Conservation (phyloP, 2,797 vertebrate species). For the Channa striata region DNA sequence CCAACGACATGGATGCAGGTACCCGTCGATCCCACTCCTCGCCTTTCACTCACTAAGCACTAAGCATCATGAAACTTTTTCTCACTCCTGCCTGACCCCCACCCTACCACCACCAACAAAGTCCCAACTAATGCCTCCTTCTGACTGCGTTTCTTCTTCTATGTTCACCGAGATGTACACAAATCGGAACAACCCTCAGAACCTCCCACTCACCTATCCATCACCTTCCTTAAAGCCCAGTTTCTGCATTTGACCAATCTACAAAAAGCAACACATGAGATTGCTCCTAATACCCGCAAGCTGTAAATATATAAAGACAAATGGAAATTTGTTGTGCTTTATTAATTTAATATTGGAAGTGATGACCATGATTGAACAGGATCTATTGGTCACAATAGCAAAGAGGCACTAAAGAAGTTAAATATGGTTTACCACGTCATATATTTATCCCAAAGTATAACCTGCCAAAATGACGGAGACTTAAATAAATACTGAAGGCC, state of each 20-base stretch:
- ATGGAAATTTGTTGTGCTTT: background rate
- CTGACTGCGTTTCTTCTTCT: constrained; percentile 38
- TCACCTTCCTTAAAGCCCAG: background rate
- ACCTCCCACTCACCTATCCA: background rate
- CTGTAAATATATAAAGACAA: background rate
- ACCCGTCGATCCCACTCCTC: constrained; percentile 44
- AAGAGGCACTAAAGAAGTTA: background rate
- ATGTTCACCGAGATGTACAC: constrained; percentile 10
- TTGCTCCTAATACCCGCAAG: background rate
- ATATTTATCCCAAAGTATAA: constrained; percentile 12
- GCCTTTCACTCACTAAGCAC: constrained; percentile 33
- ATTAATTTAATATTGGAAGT: background rate
- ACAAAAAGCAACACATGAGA: constrained; percentile 1
- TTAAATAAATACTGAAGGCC: background rate
- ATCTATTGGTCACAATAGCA: constrained; percentile 5
- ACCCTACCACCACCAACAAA: constrained; percentile 22
- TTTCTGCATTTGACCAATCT: constrained; percentile 5
- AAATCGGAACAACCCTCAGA: constrained; percentile 8
- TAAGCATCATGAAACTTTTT: constrained; percentile 40
- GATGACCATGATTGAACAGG: background rate
- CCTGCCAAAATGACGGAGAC: constrained; percentile 45
- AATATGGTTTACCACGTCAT: background rate
- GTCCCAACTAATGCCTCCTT: constrained; percentile 39
- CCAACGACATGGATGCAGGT: constrained; percentile 96
- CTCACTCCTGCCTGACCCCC: constrained; percentile 29